These are phyloP conservation scores for Xiphorhynchus elegans DNA, from an alignment of 2,113 vertebrate species.

Conservation along the genomic window DNA sequence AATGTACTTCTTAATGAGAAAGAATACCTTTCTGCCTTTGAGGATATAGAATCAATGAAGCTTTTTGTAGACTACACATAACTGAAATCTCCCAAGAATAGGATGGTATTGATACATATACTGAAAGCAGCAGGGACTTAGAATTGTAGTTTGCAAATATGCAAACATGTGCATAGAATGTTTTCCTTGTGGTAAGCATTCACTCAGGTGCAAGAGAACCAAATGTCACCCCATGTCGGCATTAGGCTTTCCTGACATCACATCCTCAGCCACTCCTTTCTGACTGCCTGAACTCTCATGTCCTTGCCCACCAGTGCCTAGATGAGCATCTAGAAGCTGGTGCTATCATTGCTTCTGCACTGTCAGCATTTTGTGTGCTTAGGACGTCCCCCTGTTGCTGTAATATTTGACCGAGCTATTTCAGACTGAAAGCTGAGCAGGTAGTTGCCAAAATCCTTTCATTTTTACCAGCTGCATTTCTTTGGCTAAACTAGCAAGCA, in stretches of 20 bases:
- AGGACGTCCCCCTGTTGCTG: neutral
- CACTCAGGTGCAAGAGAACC: neutral
- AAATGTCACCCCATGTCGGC: neutral
- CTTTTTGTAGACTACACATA: neutral
- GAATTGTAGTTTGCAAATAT: neutral
- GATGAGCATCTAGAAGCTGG: neutral
- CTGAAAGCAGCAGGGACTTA: neutral
- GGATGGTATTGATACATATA: neutral
- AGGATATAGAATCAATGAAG: neutral
- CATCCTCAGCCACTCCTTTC: neutral
- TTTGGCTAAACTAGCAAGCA: slow-evolving; percentile 37
- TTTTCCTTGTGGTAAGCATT: neutral
- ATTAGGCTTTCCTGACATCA: neutral
- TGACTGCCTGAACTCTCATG: neutral
- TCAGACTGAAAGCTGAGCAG: slow-evolving; percentile 52
- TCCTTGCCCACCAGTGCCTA: neutral
- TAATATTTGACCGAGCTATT: slow-evolving; percentile 13
- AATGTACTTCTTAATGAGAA: neutral
- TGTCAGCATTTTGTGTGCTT: neutral
- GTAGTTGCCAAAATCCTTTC: slow-evolving; percentile 54
- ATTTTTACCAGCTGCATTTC: slow-evolving; percentile 52
- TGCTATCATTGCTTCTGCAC: neutral
- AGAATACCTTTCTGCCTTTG: neutral
- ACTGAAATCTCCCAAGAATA: neutral
- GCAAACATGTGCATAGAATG: neutral